Percentiles rank a stretch among this genome's conserved stretches.
These are phyloP conservation scores for Drosophila ironensis DNA, from an alignment of 1,140 invertebrate species.

Conservation along the genomic window DNA sequence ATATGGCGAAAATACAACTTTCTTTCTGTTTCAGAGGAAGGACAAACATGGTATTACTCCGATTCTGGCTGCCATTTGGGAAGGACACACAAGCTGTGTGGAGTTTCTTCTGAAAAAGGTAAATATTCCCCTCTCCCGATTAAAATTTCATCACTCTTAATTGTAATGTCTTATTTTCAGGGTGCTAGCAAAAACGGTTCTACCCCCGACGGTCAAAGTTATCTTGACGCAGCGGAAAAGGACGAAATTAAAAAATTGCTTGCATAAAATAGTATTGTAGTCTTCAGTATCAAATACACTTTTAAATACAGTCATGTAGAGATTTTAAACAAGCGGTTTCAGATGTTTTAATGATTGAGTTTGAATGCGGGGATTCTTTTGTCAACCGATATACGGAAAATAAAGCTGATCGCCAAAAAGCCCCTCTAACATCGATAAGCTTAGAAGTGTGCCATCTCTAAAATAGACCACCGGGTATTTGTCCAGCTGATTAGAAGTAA, in stretches of 20 bases:
- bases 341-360: constrained; percentile 6
- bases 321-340: constrained; percentile 12
- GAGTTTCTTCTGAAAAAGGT: constrained; percentile 91
- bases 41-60: constrained; percentile 97
- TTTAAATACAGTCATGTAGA: constrained; percentile 28
- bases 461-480: not conserved
- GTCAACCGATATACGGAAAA: too few species aligned
- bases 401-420: not conserved
- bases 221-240: constrained; percentile 94
- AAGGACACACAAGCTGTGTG: constrained; percentile 96
- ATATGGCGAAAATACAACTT: not conserved
- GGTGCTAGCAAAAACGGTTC: constrained; percentile 92
- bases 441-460: constrained; percentile 6
- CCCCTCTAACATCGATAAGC: not conserved
- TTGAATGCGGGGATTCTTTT: too few species aligned
- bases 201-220: constrained; percentile 93
- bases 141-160: not conserved
- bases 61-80: constrained; percentile 96
- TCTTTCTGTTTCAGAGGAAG: constrained; percentile 67
- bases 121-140: not conserved
- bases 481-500: not conserved
- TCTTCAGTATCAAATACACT: constrained; percentile 28
- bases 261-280: constrained; percentile 21
- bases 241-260: constrained; percentile 87
- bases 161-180: constrained; percentile 18